Evolutionary conservation across 2,888 invertebrate genomes (phyloP).

Genomic region (Trichopoda pennipes): DNA sequence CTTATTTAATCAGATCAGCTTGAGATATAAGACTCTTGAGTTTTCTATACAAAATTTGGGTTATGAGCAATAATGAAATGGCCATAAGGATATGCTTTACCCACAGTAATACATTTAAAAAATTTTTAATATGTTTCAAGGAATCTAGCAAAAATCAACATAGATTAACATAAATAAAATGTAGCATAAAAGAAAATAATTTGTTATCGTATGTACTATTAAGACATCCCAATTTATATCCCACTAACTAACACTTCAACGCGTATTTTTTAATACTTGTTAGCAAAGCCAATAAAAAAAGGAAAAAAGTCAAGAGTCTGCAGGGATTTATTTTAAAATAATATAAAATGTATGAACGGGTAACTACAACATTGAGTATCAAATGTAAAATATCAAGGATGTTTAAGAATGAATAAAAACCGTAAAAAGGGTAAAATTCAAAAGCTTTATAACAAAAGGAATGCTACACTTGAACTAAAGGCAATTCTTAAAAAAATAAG

Average conservation of each 20-base stretch:
- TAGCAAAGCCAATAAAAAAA: constrained; percentile 69
- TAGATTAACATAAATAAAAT: too few relatives aligned
- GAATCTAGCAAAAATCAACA: too few relatives aligned
- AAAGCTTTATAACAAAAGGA: constrained; percentile 37
- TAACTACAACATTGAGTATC: constrained; percentile 35
- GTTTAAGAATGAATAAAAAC: constrained; percentile 68
- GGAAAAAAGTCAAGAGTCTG: constrained; percentile 79
- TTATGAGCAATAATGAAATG: too few relatives aligned
- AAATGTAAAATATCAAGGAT: constrained; percentile 43
- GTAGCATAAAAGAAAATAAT: background rate
- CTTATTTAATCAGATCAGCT: too few relatives aligned
- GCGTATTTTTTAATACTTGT: constrained; percentile 58
- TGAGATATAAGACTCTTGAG: too few relatives aligned
- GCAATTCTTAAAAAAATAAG: constrained; percentile 18
- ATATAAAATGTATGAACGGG: constrained; percentile 70
- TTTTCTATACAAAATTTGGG: too few relatives aligned
- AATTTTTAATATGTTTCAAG: too few relatives aligned
- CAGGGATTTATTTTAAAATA: constrained; percentile 76
- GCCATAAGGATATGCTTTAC: too few relatives aligned
- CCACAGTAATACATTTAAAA: too few relatives aligned
- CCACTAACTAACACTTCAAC: constrained; percentile 54
- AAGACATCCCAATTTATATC: background rate
- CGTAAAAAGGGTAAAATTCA: constrained; percentile 62
- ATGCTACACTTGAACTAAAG: constrained; percentile 23
- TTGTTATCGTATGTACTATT: constrained; percentile 14